phyloP scores from a whole-genome alignment of 1,140 invertebrate species.

The Drosophila repleta region DNA sequence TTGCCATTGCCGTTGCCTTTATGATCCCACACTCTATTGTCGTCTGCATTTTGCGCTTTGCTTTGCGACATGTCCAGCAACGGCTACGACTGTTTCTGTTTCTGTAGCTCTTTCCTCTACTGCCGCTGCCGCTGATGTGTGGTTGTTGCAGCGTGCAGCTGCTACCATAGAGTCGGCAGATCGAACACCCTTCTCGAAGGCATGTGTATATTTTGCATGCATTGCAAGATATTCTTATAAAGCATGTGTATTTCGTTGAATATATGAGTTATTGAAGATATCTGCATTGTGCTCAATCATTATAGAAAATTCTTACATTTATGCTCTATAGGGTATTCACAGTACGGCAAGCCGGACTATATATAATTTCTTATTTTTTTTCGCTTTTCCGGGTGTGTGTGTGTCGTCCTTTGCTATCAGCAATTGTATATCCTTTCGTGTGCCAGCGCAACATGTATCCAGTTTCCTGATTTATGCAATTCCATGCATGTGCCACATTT shows the following conservation, averaged over 20 bases:
- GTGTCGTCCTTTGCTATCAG: slow-evolving; percentile 37
- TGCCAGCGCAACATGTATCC: slow-evolving; percentile 26
- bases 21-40: slow-evolving; percentile 31
- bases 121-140: slow-evolving; percentile 1
- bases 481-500: slow-evolving; percentile 58
- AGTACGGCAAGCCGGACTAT: not conserved
- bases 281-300: no score
- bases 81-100: not conserved
- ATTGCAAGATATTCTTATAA: no score
- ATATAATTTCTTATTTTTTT: slow-evolving; percentile 1
- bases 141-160: slow-evolving; percentile 28
- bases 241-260: no score
- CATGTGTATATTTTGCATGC: no score
- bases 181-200: not conserved
- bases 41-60: slow-evolving; percentile 42
- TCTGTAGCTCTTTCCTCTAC: not conserved
- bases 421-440: slow-evolving; percentile 35
- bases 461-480: slow-evolving; percentile 63
- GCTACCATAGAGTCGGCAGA: slow-evolving; percentile 34
- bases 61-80: slow-evolving; percentile 22
- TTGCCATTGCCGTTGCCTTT: no score
- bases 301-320: not conserved
- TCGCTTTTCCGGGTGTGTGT: not conserved
- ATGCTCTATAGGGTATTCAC: not conserved
- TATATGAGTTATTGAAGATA: no score